phyloP scores from a whole-genome alignment of 35 echinoderm and acorn worm species.

The Apostichopus parvimensis region DNA sequence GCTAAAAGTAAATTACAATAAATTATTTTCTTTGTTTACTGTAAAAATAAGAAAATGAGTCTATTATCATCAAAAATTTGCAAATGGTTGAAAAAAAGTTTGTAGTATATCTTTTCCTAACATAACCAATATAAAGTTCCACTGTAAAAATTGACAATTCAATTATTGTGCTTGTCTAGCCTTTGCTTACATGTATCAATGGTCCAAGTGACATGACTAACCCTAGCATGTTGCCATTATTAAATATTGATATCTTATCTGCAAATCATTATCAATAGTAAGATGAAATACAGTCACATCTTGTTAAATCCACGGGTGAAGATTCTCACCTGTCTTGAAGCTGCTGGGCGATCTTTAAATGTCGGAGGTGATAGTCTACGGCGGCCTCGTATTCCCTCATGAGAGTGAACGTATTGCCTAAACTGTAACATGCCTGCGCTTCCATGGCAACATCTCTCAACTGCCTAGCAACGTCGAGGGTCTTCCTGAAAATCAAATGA shows the following conservation, averaged over 20 bases:
- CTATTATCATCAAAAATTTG: no score
- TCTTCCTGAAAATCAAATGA: conserved; percentile 75
- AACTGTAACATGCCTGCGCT: conserved; percentile 98
- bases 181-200: no score
- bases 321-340: conserved; percentile 79
- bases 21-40: no score
- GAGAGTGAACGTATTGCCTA: conserved; percentile 95
- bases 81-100: no score
- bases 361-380: conserved; percentile 86
- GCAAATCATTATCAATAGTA: neutral
- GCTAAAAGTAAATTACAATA: no score
- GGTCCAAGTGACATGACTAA: no score
- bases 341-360: conserved; percentile 91
- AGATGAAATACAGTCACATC: neutral
- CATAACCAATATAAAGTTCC: no score
- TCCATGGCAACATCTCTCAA: conserved; percentile 94
- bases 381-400: conserved; percentile 90
- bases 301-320: neutral
- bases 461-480: conserved; percentile 84
- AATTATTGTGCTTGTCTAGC: no score
- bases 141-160: no score
- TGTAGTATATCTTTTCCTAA: no score
- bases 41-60: no score
- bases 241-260: neutral
- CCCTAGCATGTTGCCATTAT: neutral